Conservation (phyloP, 2,888 invertebrate species). For the Steromphala cineraria region DNA sequence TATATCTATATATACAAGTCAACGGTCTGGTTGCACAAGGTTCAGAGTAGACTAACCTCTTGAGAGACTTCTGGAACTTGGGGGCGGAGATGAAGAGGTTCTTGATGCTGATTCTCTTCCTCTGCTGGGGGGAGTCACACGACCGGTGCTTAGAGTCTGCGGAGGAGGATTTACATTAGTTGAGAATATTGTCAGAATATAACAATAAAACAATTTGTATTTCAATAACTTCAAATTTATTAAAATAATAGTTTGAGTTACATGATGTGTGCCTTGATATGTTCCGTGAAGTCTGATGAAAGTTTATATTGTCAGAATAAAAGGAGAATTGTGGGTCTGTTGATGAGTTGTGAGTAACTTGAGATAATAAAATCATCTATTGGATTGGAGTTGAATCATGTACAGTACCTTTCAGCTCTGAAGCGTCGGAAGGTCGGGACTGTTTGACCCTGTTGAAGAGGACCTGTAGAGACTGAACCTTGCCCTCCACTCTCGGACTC, state of each 20-base stretch:
- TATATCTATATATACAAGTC: too few relatives aligned
- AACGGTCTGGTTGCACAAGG: too few relatives aligned
- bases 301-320: too few relatives aligned
- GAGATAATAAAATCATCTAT: too few relatives aligned
- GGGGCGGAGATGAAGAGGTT: constrained; percentile 96
- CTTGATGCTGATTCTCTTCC: constrained; percentile 85
- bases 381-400: not conserved
- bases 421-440: constrained; percentile 80
- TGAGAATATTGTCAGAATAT: not conserved
- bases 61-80: constrained; percentile 95
- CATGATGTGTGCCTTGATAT: too few relatives aligned
- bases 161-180: too few relatives aligned
- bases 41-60: constrained; percentile 79
- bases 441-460: constrained; percentile 84
- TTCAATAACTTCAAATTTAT: too few relatives aligned
- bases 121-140: constrained; percentile 61
- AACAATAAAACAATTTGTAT: not conserved
- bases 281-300: too few relatives aligned
- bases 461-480: constrained; percentile 84
- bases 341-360: too few relatives aligned
- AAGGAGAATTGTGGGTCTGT: too few relatives aligned
- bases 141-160: constrained; percentile 29
- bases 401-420: constrained; percentile 78
- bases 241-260: too few relatives aligned
- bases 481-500: constrained; percentile 83